Conservation (phyloP, 2,797 vertebrate genomes). For the Sardinella longiceps region DNA sequence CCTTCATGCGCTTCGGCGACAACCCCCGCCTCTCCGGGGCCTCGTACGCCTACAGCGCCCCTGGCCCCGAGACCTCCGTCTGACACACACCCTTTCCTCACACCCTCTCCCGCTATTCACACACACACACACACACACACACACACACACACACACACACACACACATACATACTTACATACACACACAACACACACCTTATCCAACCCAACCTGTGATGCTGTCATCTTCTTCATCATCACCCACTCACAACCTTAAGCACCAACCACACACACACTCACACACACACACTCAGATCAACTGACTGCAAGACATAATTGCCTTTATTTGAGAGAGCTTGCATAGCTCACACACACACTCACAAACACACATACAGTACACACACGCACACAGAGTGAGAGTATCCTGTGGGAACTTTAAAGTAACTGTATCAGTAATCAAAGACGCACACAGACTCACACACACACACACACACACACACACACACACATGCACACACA, state of each 20-base stretch:
- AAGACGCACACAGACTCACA: background rate
- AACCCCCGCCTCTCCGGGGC: conserved; percentile 65
- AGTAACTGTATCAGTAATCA: background rate
- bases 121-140: background rate
- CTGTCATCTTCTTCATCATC: background rate
- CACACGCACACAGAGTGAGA: background rate
- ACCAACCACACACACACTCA: background rate
- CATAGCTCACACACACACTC: background rate
- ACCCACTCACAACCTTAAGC: background rate
- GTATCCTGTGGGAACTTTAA: background rate
- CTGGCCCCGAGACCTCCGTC: conserved; percentile 84
- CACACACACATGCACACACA: background rate
- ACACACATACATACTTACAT: background rate
- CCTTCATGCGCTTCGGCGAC: conserved; percentile 74
- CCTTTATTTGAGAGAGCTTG: background rate
- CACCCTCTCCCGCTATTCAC: background rate
- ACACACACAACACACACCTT: conserved; percentile 14
- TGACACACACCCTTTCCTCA: conserved; percentile 57
- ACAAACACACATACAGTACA: background rate
- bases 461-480: conserved; percentile 7
- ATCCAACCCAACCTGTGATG: background rate
- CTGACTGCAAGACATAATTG: background rate
- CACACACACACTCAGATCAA: background rate
- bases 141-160: conserved; percentile 17
- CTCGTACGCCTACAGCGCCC: conserved; percentile 64